These are phyloP conservation scores for Lepidonotus clava DNA, from an alignment of 2,888 invertebrate genomes.

Conservation along the genomic window DNA sequence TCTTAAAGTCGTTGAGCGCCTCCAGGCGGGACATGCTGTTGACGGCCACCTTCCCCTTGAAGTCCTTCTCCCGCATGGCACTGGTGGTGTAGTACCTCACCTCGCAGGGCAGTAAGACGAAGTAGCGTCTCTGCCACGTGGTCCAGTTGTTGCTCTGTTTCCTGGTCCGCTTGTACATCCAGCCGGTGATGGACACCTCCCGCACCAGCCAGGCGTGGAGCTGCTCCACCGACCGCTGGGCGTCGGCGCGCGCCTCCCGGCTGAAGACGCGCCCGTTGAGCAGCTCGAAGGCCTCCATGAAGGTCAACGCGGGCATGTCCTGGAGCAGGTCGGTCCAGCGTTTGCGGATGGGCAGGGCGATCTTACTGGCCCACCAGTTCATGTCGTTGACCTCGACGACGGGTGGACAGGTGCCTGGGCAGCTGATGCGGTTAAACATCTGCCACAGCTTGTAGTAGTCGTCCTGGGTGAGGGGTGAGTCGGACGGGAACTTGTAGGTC, in stretches of 20 bases:
- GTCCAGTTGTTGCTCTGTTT: conserved; percentile 65
- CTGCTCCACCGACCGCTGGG: conserved; percentile 56
- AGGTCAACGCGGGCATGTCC: not conserved
- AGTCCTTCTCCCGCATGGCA: not conserved
- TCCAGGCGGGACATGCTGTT: not conserved
- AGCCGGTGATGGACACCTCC: conserved; percentile 63
- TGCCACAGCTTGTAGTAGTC: conserved; percentile 60
- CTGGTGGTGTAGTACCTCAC: conserved; percentile 31
- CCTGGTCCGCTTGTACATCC: conserved; percentile 62
- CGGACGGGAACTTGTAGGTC: not conserved
- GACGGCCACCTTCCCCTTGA: conserved; percentile 26
- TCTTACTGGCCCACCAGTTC: conserved; percentile 61
- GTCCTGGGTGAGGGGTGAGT: conserved; percentile 27
- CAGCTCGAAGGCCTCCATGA: not conserved
- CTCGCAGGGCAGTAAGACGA: conserved; percentile 60
- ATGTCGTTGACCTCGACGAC: conserved; percentile 54
- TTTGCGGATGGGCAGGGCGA: not conserved
- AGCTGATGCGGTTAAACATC: conserved; percentile 61
- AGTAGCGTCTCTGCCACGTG: conserved; percentile 63
- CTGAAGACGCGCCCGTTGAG: not conserved
- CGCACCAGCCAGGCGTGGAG: conserved; percentile 62
- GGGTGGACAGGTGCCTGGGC: conserved; percentile 62
- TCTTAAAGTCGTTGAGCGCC: conserved; percentile 9
- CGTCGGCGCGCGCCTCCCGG: not conserved
- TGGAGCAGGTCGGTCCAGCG: not conserved